Conservation (phyloP, 1,140 invertebrate genomes). For the Aphelenchoides avenae region DNA sequence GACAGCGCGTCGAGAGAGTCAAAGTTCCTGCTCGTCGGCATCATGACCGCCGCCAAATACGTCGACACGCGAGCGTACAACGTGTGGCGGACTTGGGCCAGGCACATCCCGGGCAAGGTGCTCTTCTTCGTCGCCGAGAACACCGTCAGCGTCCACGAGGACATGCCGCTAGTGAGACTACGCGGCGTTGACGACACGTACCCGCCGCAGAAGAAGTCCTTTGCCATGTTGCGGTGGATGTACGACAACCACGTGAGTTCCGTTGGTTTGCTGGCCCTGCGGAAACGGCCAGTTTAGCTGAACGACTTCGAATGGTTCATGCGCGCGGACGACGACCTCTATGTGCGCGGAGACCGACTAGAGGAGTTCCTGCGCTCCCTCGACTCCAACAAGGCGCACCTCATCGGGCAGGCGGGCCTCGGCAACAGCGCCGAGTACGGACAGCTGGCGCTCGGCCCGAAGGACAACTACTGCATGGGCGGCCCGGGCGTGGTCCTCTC, state of each 20-base stretch:
- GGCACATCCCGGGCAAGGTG: constrained; percentile 50
- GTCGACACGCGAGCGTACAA: constrained; percentile 54
- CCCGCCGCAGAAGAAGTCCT: constrained; percentile 97
- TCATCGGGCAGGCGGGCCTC: constrained; percentile 64
- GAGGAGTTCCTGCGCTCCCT: constrained; percentile 79
- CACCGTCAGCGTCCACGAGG: constrained; percentile 25
- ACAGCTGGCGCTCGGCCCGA: constrained; percentile 78
- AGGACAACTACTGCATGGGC: constrained; percentile 98
- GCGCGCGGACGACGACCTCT: constrained; percentile 93
- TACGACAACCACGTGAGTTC: constrained; percentile 75
- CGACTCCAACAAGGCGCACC: constrained; percentile 70
- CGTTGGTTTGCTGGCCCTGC: background rate
- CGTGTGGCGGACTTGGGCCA: constrained; percentile 57
- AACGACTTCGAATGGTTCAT: constrained; percentile 94
- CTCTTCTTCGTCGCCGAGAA: constrained; percentile 58
- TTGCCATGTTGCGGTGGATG: constrained; percentile 97
- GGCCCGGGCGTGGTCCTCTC: constrained; percentile 85
- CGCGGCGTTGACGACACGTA: constrained; percentile 66
- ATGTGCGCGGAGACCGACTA: constrained; percentile 79
- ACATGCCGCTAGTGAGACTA: constrained; percentile 50
- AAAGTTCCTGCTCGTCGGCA: too few species aligned
- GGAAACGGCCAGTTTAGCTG: constrained; percentile 50
- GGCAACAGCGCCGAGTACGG: constrained; percentile 79
- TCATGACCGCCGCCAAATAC: constrained; percentile 46
- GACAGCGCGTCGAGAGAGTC: too few species aligned